A percentile compares a stretch with the other conserved stretches of the same genome.
Conservation (phyloP, 1,140 invertebrate genomes). For the Magallana ariakensis region DNA sequence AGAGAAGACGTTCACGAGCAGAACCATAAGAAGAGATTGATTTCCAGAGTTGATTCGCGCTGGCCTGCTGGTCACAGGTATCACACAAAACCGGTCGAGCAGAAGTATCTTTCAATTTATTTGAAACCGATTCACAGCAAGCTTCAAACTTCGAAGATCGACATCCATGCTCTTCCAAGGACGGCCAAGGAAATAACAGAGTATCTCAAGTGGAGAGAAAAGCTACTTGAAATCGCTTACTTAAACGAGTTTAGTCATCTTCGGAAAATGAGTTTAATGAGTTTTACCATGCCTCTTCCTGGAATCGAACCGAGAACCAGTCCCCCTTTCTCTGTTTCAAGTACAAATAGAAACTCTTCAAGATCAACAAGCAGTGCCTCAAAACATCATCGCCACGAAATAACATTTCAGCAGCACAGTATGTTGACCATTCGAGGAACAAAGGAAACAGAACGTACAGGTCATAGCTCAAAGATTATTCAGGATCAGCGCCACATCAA, state of each 20-base stretch:
- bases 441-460: not conserved
- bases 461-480: not conserved
- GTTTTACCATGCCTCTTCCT: conserved; percentile 22
- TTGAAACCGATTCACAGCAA: conserved; percentile 4
- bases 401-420: not conserved
- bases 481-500: not conserved
- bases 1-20: not conserved
- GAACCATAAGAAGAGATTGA: not conserved
- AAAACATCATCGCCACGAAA: not conserved
- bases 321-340: not conserved
- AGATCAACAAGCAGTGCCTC: not conserved
- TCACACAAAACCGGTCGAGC: conserved; percentile 3
- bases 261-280: not conserved
- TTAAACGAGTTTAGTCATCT: conserved; percentile 40
- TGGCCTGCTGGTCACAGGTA: conserved; percentile 28
- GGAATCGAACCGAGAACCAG: not conserved
- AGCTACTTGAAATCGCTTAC: conserved; percentile 36
- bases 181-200: conserved; percentile 15
- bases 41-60: conserved; percentile 12
- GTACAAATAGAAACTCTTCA: not conserved
- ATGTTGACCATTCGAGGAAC: not conserved
- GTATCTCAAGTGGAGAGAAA: conserved; percentile 29
- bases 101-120: not conserved
- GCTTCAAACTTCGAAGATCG: not conserved
- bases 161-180: not conserved